phyloP scores from a whole-genome alignment of 2,888 invertebrate genomes.

The Rhodophaea formosa region DNA sequence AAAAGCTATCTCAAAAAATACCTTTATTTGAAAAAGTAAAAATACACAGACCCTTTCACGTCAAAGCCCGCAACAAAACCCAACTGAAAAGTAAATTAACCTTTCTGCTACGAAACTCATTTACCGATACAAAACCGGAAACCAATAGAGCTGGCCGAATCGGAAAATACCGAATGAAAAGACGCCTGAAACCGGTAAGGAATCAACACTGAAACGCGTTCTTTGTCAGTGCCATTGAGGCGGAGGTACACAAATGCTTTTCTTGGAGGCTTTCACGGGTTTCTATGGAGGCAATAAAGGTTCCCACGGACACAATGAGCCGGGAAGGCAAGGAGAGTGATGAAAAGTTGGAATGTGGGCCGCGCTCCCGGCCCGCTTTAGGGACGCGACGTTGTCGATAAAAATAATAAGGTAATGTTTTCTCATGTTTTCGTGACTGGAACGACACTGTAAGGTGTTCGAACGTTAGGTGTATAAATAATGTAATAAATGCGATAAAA shows the following conservation, averaged over 20 bases:
- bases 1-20: slow-evolving; percentile 23
- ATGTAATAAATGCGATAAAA: too few species aligned
- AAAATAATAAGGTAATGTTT: not conserved
- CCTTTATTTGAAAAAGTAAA: slow-evolving; percentile 26
- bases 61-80: slow-evolving; percentile 52
- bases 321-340: slow-evolving; percentile 72
- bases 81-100: slow-evolving; percentile 69
- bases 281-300: slow-evolving; percentile 80
- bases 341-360: slow-evolving; percentile 80
- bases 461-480: too few species aligned
- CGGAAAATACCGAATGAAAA: slow-evolving; percentile 70
- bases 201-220: slow-evolving; percentile 55
- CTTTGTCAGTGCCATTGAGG: slow-evolving; percentile 71
- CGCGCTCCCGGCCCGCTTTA: slow-evolving; percentile 62
- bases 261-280: slow-evolving; percentile 76
- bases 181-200: slow-evolving; percentile 57
- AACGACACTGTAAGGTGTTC: too few species aligned
- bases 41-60: slow-evolving; percentile 45
- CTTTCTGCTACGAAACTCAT: slow-evolving; percentile 69
- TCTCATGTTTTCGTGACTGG: too few species aligned
- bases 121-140: slow-evolving; percentile 72
- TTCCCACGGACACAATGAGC: slow-evolving; percentile 77
- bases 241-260: slow-evolving; percentile 74
- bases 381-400: slow-evolving; percentile 44
- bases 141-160: slow-evolving; percentile 62